A percentile compares a stretch with the other conserved stretches of the same genome.
Evolutionary conservation across 2,797 vertebrate species (phyloP).

Genomic region (Lepilemur ruficaudatus): DNA sequence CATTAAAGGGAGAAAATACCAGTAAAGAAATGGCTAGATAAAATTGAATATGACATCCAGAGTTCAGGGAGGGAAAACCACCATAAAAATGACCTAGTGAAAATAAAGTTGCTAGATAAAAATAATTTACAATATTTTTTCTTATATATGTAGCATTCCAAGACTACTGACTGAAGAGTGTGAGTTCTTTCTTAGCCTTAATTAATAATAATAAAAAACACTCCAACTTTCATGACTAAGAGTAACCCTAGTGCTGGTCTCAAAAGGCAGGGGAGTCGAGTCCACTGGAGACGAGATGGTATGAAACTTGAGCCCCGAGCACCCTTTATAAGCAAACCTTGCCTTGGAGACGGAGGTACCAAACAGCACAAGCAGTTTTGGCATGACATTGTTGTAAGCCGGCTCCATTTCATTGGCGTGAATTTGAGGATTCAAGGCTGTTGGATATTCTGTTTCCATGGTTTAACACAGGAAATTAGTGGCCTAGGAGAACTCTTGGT

Average conservation of each 20-base stretch:
- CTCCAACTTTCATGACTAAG: neutral
- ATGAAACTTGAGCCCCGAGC: neutral
- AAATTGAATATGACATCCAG: neutral
- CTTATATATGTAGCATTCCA: neutral
- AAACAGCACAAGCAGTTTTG: rapidly evolving
- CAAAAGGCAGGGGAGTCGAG: no score
- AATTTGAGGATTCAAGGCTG: neutral
- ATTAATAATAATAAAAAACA: neutral
- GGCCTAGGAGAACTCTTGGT: neutral
- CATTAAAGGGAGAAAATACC: neutral
- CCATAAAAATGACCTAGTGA: neutral
- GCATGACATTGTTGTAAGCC: neutral
- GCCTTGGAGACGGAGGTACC: rapidly evolving
- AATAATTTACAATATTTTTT: neutral
- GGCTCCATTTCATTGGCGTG: rapidly evolving
- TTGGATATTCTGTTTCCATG: no score
- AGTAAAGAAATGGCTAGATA: neutral
- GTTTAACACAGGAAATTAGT: neutral
- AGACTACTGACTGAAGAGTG: neutral
- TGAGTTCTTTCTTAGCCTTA: neutral
- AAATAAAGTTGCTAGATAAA: neutral
- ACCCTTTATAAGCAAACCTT: neutral
- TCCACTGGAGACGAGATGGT: rapidly evolving
- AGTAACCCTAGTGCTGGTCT: neutral
- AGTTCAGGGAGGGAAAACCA: no score